Evolutionary conservation across 2,113 vertebrate genomes (phyloP), one percentile per base, ranked within the genome.

Genomic region (Paralichthys olivaceus): DNA sequence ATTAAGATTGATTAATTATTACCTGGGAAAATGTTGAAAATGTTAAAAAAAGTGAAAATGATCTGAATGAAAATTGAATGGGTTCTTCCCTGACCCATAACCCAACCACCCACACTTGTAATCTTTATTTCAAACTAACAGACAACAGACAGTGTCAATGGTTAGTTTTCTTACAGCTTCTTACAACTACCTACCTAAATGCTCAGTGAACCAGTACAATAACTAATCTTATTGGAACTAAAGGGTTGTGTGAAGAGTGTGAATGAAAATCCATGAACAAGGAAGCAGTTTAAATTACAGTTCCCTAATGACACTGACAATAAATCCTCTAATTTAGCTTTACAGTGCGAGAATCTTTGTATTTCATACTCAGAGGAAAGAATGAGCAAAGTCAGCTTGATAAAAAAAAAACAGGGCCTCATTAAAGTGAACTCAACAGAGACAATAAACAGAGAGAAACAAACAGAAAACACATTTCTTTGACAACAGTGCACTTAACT

Each of bases 401-500:
- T 15, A 68, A 59, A 28, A 67, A 7, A 60, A 29, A 9, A 69
- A 54, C 17, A 58, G 13, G 34, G 45, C 23, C 62, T 79, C 51
- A 66, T 69, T 72, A 65, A 59, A 43, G 22, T 28, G n/a, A 64
- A 63, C 45, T 49, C 40, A 61, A 22, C 45, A 7, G 28, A 47
- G 54, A 66, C 43, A 55, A 29, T 51, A 65, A 59, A 60, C 19
- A 43, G 54, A 2, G 62, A 69, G 17, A 65, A 69, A 26, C 17
- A 40, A 3, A 14, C 15, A 61, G 15, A 19, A 47, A 69, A 70
- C 68, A 65, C 2, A 65, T 57, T 67, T 51, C 28, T 61, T 72
- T 58, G 69, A 72, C 58, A 56, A 45, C 75, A 23, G 61, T n/a
- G 6, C 9, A 23, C 64, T 62, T 43, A 51, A 40, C 69, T 72